These are phyloP conservation scores for Drosophila sucinea DNA, from an alignment of 1,140 invertebrate genomes.

Conservation along the genomic window DNA sequence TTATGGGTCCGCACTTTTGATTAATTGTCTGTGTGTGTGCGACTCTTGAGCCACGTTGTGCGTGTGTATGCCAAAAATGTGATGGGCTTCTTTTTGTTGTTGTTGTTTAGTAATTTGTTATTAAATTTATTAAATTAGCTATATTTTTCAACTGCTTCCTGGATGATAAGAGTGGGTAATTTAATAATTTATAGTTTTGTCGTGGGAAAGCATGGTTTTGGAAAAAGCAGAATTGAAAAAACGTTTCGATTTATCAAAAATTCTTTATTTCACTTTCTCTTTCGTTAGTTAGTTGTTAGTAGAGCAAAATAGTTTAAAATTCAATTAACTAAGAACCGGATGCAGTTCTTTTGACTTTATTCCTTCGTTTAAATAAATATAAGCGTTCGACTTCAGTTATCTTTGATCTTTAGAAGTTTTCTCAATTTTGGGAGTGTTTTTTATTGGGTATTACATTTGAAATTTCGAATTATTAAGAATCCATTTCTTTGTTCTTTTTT, in stretches of 20 bases:
- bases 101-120: slow-evolving; percentile 13
- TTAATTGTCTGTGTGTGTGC: slow-evolving; percentile 53
- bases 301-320: too few species aligned
- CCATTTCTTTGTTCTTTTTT: neutral
- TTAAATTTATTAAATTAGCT: slow-evolving; percentile 6
- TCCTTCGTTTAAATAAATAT: too few species aligned
- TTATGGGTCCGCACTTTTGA: slow-evolving; percentile 58
- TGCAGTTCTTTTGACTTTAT: too few species aligned
- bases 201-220: neutral
- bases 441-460: neutral
- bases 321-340: too few species aligned
- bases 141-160: neutral
- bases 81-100: slow-evolving; percentile 1
- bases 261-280: too few species aligned
- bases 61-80: slow-evolving; percentile 29
- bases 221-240: neutral
- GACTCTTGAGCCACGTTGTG: slow-evolving; percentile 1
- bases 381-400: too few species aligned
- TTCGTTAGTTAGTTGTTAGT: too few species aligned
- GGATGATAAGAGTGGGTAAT: neutral
- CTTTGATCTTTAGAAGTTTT: too few species aligned
- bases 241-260: neutral
- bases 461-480: neutral
- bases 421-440: too few species aligned
- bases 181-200: neutral